Conservation (phyloP, 1,140 invertebrate genomes). For the Venustaconcha ellipsiformis region DNA sequence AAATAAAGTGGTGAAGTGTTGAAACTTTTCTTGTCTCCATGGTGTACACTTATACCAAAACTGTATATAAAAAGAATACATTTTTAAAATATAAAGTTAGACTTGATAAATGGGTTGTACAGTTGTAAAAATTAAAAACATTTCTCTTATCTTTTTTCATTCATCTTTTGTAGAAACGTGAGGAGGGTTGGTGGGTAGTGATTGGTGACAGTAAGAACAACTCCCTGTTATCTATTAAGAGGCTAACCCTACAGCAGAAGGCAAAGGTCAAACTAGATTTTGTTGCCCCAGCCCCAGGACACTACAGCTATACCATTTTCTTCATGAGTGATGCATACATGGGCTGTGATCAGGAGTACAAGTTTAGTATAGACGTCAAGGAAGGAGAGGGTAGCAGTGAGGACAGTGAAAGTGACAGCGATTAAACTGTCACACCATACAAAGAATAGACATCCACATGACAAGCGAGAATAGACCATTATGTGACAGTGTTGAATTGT, state of each 20-base stretch:
- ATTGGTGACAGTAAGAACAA: conserved; percentile 97
- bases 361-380: conserved; percentile 80
- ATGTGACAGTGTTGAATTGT: no score
- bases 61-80: no score
- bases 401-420: conserved; percentile 65
- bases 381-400: conserved; percentile 70
- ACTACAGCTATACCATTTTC: conserved; percentile 94
- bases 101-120: no score
- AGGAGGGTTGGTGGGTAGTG: conserved; percentile 99
- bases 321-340: conserved; percentile 99
- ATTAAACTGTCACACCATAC: conserved; percentile 28
- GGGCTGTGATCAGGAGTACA: conserved; percentile 85
- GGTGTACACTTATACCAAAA: no score
- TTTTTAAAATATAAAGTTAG: no score
- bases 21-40: no score
- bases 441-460: neutral
- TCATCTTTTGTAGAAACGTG: conserved; percentile 79
- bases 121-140: no score
- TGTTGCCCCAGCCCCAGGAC: conserved; percentile 82
- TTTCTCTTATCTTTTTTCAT: conserved; percentile 5
- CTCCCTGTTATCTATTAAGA: conserved; percentile 95
- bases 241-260: conserved; percentile 92
- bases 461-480: no score
- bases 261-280: conserved; percentile 96
- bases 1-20: no score